A percentile compares a stretch with the other conserved stretches of the same genome.
phyloP scores from a whole-genome alignment of 2,113 vertebrate genomes.

The Indicator indicator region DNA sequence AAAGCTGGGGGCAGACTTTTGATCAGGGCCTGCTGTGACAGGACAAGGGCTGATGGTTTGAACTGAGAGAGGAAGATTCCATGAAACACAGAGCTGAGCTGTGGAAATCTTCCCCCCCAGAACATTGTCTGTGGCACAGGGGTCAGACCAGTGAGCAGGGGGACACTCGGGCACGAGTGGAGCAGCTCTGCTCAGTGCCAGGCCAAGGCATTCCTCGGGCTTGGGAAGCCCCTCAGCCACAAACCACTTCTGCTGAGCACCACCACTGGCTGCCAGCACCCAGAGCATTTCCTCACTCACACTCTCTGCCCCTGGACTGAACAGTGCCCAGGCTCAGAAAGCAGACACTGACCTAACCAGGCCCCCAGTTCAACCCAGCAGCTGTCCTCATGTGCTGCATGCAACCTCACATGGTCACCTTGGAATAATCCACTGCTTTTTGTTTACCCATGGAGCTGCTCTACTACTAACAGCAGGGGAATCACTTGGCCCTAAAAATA shows the following conservation, averaged over 20 bases:
- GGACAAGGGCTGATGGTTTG: too few relatives aligned
- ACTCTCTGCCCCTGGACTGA: neutral
- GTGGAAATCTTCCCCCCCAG: neutral
- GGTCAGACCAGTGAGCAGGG: neutral
- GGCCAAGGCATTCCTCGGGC: neutral
- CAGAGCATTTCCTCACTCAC: fast-evolving
- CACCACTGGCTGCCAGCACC: fast-evolving
- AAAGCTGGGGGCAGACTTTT: too few relatives aligned
- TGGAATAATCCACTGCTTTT: neutral
- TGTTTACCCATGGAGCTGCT: neutral
- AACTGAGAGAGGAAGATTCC: neutral
- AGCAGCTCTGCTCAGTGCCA: neutral
- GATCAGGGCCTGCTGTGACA: too few relatives aligned
- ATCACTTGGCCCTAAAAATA: neutral
- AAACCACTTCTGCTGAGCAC: neutral
- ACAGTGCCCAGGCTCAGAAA: fast-evolving
- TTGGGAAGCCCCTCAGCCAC: neutral
- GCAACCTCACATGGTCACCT: neutral
- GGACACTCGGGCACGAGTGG: fast-evolving
- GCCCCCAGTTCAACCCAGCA: neutral
- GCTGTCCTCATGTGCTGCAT: neutral
- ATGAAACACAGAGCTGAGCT: neutral
- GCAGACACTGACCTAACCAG: fast-evolving
- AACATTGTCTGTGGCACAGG: fast-evolving
- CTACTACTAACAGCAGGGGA: neutral